Percentiles rank a stretch among this genome's conserved stretches.
These are phyloP conservation scores for Phoxinus dragarum DNA, from an alignment of 2,797 vertebrate species.

Conservation along the genomic window DNA sequence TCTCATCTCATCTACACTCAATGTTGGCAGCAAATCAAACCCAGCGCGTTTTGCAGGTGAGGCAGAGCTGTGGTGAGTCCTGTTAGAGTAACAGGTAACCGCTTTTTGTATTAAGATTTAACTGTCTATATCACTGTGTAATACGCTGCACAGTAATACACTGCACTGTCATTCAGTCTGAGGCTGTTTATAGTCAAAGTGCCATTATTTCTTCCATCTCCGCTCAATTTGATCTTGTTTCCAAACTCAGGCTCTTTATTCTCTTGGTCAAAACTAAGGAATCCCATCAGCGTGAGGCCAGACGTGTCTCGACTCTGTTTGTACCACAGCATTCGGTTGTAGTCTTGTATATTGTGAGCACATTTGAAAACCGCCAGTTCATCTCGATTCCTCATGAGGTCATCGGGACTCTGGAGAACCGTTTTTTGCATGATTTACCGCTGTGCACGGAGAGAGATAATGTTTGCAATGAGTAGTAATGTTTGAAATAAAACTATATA, in stretches of 20 bases:
- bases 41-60: not conserved
- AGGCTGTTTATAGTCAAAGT: conserved; percentile 20
- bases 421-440: not conserved
- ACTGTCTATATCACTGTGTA: conserved; percentile 61
- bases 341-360: conserved; percentile 9
- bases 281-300: conserved; percentile 41
- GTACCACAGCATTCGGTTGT: conserved; percentile 42
- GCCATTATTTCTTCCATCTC: conserved; percentile 17
- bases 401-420: not conserved
- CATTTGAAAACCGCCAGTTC: conserved; percentile 21
- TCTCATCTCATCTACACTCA: not conserved
- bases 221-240: not conserved
- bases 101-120: conserved; percentile 50
- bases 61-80: not conserved
- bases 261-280: accelerated
- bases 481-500: not conserved
- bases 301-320: conserved; percentile 25
- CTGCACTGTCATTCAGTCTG: conserved; percentile 51
- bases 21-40: conserved; percentile 1
- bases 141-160: conserved; percentile 69
- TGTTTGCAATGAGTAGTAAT: not conserved
- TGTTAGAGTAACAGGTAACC: not conserved
- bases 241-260: conserved; percentile 23
- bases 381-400: not conserved
- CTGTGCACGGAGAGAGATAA: not conserved